Base-by-base conservation (phyloP, 2,888 invertebrate species). In the Drosophila affinis region DNA sequence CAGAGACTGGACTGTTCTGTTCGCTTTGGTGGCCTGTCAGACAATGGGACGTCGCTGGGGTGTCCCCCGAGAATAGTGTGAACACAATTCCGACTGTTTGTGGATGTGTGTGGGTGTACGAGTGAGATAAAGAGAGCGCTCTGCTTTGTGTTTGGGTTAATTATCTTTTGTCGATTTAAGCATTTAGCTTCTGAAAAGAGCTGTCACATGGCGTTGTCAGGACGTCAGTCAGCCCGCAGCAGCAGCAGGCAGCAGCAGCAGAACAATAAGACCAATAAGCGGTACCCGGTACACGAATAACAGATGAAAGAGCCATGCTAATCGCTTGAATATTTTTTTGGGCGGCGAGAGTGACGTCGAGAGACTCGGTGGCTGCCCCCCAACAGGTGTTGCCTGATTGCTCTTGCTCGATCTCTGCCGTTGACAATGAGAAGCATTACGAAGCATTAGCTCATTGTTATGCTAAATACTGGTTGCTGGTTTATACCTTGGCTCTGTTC, bases 121-220 rank as follows among this genome's bases (percentile, higher is more conserved):
- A 44, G 21, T 21, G 32, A 32, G 32, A 55, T n/a, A 44, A 46
- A 29, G 32, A 32, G 34, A 34, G 34, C 12, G 73, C 29, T 51
- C 56, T 68, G 73, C 29, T 51, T 59, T 68, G 52, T 62, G 27
- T 68, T 49, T 44, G 45, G 48, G 51, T 62, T 64, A 61, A 48
- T 72, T 67, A 62, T 51, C 17, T 73, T 49, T 59, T 49, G 69
- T 21, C 72, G 70, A 72, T 87, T 73, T 83, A 79, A 83, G 87
- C 81, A 74, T 79, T 82, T 83, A 63, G 58, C 64, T 58, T 52
- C 51, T 65, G 58, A 72, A 73, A 68, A 58, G 72, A 61, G 87
- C 84, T 83, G 87, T 86, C 82, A 83, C 76, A 60, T 18, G 59
- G 47, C 54, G 79, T 62, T 69, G 69, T 65, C 58, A 69, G 72